phyloP scores from a whole-genome alignment of 2,888 invertebrate genomes.

The Thalpophila matura region DNA sequence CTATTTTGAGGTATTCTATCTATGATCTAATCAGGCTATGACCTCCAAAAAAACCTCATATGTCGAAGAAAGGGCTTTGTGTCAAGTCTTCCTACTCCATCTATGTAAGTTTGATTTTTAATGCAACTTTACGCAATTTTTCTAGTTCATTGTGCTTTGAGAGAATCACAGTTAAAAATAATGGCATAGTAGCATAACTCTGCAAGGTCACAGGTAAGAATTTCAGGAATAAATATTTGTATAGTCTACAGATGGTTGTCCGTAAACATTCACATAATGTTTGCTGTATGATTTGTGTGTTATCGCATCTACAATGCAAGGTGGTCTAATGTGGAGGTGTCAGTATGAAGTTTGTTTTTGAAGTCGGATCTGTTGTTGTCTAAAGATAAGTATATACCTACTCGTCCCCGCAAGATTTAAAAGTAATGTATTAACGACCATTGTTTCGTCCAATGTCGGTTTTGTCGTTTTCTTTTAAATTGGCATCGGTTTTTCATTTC shows the following conservation, averaged over 20 bases:
- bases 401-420: background rate
- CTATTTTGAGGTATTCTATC: conserved; percentile 19
- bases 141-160: conserved; percentile 1
- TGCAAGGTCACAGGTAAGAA: conserved; percentile 44
- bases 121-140: background rate
- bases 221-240: conserved; percentile 44
- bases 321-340: conserved; percentile 16
- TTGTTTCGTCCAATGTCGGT: background rate
- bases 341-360: conserved; percentile 3
- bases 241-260: conserved; percentile 44
- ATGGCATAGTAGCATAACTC: conserved; percentile 24
- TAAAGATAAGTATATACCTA: background rate
- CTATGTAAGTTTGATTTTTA: too few relatives aligned
- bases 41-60: conserved; percentile 14
- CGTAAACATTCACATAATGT: conserved; percentile 44
- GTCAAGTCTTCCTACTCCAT: background rate
- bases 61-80: background rate
- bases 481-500: background rate
- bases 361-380: background rate
- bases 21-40: conserved; percentile 30
- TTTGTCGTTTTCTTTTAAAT: background rate
- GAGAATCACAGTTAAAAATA: too few relatives aligned
- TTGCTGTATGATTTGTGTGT: conserved; percentile 37
- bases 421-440: conserved; percentile 5
- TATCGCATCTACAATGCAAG: conserved; percentile 7